phyloP scores from a whole-genome alignment of 2,888 invertebrate species.

The Mellilla xanthometata region DNA sequence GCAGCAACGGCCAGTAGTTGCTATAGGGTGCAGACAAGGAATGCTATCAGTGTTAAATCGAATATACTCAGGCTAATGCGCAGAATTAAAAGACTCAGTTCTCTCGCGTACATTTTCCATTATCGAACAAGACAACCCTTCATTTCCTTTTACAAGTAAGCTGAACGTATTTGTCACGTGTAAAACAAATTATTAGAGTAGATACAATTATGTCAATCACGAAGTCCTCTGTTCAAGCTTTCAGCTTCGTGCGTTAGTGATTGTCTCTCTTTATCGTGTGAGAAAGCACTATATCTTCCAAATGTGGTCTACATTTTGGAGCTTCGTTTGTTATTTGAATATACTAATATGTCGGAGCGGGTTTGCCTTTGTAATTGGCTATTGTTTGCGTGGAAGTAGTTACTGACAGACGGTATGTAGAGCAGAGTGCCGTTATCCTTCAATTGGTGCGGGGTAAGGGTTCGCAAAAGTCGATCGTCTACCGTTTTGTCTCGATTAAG shows the following conservation, averaged over 20 bases:
- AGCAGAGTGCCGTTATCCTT: slow-evolving; percentile 32
- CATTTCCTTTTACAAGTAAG: too few relatives aligned
- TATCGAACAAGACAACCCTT: too few relatives aligned
- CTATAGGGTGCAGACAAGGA: slow-evolving; percentile 1
- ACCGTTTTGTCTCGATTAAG: slow-evolving; percentile 44
- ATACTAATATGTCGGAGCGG: slow-evolving; percentile 1
- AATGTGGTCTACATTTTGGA: slow-evolving; percentile 6
- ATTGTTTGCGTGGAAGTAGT: slow-evolving; percentile 23
- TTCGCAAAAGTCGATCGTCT: slow-evolving; percentile 42
- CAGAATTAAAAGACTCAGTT: too few relatives aligned
- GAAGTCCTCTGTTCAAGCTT: neutral
- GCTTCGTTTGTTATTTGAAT: neutral
- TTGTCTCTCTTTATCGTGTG: slow-evolving; percentile 3
- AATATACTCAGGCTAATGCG: slow-evolving; percentile 1
- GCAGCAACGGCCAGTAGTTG: slow-evolving; percentile 4
- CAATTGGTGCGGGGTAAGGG: slow-evolving; percentile 35
- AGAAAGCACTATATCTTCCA: slow-evolving; percentile 5
- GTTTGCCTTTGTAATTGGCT: slow-evolving; percentile 17
- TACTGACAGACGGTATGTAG: slow-evolving; percentile 28
- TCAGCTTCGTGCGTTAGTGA: neutral
- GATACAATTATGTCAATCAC: neutral
- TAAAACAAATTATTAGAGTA: neutral
- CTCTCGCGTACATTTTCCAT: too few relatives aligned
- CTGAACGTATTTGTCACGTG: too few relatives aligned
- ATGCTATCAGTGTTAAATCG: slow-evolving; percentile 1